A percentile compares a stretch with the other conserved stretches of the same genome.
These are phyloP conservation scores for Okapia johnstoni DNA, from an alignment of 2,113 vertebrate species.

Conservation along the genomic window DNA sequence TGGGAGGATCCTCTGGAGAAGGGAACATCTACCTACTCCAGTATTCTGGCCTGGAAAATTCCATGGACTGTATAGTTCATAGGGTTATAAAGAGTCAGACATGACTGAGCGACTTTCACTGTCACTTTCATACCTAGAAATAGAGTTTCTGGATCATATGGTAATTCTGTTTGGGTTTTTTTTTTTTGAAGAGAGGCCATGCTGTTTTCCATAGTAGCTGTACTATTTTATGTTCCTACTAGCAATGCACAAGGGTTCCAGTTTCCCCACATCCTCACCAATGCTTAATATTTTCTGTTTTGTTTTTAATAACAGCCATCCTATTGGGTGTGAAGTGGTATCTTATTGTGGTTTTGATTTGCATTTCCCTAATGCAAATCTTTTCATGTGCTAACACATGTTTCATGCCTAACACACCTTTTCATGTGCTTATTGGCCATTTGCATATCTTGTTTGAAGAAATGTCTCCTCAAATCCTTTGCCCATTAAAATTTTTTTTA, in stretches of 20 bases:
- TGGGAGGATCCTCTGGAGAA: background rate
- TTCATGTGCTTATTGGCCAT: background rate
- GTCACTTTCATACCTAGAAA: background rate
- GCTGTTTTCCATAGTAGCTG: background rate
- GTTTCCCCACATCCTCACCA: background rate
- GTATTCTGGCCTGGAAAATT: background rate
- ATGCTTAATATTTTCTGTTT: background rate
- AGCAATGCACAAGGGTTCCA: background rate
- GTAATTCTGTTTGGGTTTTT: background rate
- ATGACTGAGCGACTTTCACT: background rate
- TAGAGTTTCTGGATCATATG: background rate
- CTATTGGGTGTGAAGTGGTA: background rate
- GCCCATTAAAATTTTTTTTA: background rate
- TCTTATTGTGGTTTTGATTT: slow-evolving; percentile 4
- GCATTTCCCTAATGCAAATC: background rate
- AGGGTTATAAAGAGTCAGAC: background rate
- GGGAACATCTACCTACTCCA: background rate
- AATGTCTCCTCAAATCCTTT: background rate
- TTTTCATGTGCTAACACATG: background rate
- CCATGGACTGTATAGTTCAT: background rate
- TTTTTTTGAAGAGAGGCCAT: background rate
- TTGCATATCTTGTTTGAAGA: background rate
- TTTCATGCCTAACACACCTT: background rate
- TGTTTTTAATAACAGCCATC: background rate
- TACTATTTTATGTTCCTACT: background rate